A percentile compares a stretch with the other conserved stretches of the same genome.
Conservation (phyloP, 2,888 invertebrate genomes). For the Stegophylla sp. region DNA sequence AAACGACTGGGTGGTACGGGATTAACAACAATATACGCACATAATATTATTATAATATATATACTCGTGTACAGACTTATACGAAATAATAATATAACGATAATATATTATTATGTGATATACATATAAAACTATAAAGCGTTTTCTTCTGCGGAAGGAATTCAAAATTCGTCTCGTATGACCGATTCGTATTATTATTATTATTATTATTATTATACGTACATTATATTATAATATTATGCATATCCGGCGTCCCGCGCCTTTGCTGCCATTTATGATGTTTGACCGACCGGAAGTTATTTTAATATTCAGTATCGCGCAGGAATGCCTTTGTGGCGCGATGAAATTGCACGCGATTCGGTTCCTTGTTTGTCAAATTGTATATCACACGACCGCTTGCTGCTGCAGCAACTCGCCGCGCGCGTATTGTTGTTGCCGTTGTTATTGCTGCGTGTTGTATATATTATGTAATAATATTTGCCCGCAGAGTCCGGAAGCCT, state of each 20-base stretch:
- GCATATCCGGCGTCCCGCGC: neutral
- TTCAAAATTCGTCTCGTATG: slow-evolving; percentile 26
- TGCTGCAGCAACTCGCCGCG: neutral
- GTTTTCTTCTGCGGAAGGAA: slow-evolving; percentile 13
- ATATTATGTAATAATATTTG: slow-evolving; percentile 29
- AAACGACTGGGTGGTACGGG: too few species aligned
- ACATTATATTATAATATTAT: neutral
- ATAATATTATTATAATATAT: too few species aligned
- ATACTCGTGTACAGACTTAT: too few species aligned
- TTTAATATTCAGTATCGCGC: slow-evolving; percentile 54
- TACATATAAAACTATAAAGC: slow-evolving; percentile 26
- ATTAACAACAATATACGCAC: too few species aligned
- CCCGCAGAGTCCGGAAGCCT: slow-evolving; percentile 9
- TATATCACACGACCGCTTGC: slow-evolving; percentile 35
- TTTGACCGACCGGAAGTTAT: slow-evolving; percentile 59
- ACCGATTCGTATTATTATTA: slow-evolving; percentile 35
- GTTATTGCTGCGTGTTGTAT: slow-evolving; percentile 22
- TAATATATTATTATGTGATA: neutral
- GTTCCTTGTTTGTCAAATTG: slow-evolving; percentile 58
- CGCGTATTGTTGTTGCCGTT: slow-evolving; percentile 30
- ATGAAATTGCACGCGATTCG: slow-evolving; percentile 44
- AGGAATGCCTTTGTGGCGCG: slow-evolving; percentile 53
- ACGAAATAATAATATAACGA: too few species aligned
- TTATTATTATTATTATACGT: slow-evolving; percentile 40
- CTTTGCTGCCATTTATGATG: slow-evolving; percentile 54